These are phyloP conservation scores for Mythimna pallens DNA, from an alignment of 2,888 invertebrate genomes.

Conservation along the genomic window DNA sequence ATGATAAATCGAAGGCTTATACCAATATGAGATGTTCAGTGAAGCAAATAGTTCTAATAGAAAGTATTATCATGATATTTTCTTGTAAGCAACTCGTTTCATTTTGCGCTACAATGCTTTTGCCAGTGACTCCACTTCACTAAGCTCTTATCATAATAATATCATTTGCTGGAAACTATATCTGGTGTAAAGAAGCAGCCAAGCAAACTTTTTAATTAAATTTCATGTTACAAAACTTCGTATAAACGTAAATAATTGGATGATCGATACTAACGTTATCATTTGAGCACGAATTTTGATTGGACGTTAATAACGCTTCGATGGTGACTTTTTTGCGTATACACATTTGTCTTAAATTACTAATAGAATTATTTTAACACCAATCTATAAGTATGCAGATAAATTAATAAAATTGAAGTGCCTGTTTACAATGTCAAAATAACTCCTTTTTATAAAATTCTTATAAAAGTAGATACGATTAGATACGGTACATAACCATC, in stretches of 20 bases:
- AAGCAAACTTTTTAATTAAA: slow-evolving; percentile 21
- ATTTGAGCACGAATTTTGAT: slow-evolving; percentile 28
- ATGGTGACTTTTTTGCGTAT: neutral
- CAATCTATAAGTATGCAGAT: too few species aligned
- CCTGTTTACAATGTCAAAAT: too few species aligned
- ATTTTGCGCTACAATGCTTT: slow-evolving; percentile 21
- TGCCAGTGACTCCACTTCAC: slow-evolving; percentile 4
- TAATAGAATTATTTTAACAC: too few species aligned
- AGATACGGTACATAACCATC: too few species aligned
- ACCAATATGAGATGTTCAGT: neutral
- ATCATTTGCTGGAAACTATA: slow-evolving; percentile 7
- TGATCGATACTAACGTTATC: slow-evolving; percentile 9
- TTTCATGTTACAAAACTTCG: neutral
- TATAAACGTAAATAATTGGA: slow-evolving; percentile 29
- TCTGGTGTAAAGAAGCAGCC: slow-evolving; percentile 22
- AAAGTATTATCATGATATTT: slow-evolving; percentile 3
- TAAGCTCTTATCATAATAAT: slow-evolving; percentile 25
- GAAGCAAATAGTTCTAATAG: slow-evolving; percentile 5
- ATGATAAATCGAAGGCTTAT: neutral
- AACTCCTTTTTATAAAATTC: too few species aligned
- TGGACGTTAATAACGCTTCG: slow-evolving; percentile 11
- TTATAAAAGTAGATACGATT: too few species aligned
- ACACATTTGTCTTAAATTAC: neutral
- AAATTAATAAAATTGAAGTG: too few species aligned
- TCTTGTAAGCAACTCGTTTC: neutral